phyloP scores from a whole-genome alignment of 2,113 vertebrate species.

The Verasper variegatus region DNA sequence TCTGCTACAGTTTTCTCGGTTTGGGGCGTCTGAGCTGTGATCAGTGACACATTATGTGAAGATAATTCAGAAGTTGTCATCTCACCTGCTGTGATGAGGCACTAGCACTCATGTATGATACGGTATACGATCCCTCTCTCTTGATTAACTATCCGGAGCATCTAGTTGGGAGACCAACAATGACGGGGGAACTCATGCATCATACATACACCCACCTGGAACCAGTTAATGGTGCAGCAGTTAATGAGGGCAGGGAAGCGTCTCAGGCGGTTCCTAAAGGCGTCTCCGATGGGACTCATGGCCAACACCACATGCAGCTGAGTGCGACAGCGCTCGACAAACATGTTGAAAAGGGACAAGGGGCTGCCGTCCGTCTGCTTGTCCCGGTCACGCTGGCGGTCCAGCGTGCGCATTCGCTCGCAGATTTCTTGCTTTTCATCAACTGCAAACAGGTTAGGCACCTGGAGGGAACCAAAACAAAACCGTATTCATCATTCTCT shows the following conservation, averaged over 20 bases:
- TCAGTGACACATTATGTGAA: too few relatives aligned
- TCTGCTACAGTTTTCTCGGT: not conserved
- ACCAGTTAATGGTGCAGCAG: conserved; percentile 96
- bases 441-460: conserved; percentile 89
- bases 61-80: not conserved
- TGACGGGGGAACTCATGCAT: not conserved
- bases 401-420: conserved; percentile 89
- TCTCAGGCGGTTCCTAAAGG: conserved; percentile 87
- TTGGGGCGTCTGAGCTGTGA: too few relatives aligned
- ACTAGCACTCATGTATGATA: not conserved
- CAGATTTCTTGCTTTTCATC: conserved; percentile 93
- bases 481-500: not conserved
- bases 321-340: conserved; percentile 89
- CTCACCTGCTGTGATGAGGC: not conserved
- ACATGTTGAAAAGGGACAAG: conserved; percentile 92
- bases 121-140: not conserved
- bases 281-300: conserved; percentile 93
- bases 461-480: conserved; percentile 37
- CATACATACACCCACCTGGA: conserved; percentile 84
- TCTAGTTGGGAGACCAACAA: not conserved
- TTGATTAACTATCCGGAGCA: not conserved
- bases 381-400: conserved; percentile 85
- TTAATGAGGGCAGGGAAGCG: conserved; percentile 93
- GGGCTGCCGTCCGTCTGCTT: conserved; percentile 91
- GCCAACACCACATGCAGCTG: conserved; percentile 91